phyloP scores from a whole-genome alignment of 2,888 invertebrate genomes.

The Eristalis tenax region DNA sequence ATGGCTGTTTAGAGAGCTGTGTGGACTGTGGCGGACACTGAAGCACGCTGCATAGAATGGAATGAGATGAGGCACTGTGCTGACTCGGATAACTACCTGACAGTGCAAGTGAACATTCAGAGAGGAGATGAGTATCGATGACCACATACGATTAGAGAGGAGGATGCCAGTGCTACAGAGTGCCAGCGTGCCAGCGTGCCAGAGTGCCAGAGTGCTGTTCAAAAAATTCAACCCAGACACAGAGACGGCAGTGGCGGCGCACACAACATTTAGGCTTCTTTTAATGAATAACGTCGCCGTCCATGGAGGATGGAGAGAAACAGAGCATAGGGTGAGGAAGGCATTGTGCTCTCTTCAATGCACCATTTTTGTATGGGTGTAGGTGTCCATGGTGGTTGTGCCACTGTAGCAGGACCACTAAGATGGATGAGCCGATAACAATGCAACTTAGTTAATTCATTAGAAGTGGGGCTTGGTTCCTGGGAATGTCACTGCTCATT shows the following conservation, averaged over 20 bases:
- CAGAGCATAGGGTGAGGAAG: constrained; percentile 49
- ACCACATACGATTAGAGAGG: constrained; percentile 70
- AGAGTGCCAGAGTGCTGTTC: constrained; percentile 24
- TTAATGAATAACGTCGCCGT: constrained; percentile 35
- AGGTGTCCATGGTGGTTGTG: constrained; percentile 23
- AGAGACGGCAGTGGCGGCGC: constrained; percentile 53
- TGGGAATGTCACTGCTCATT: constrained; percentile 37
- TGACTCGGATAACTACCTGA: constrained; percentile 70
- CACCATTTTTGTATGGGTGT: constrained; percentile 2
- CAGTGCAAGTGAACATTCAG: constrained; percentile 70
- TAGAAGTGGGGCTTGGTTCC: constrained; percentile 59
- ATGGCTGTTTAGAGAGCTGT: constrained; percentile 49
- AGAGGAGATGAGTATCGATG: constrained; percentile 70
- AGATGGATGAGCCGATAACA: constrained; percentile 56
- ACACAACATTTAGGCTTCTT: constrained; percentile 67
- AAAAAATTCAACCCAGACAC: constrained; percentile 60
- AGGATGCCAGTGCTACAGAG: constrained; percentile 59
- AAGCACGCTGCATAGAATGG: constrained; percentile 69
- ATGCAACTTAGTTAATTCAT: constrained; percentile 60
- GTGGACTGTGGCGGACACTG: constrained; percentile 65
- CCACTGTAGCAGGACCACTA: constrained; percentile 27
- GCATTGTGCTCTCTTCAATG: constrained; percentile 37
- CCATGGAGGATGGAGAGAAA: background rate
- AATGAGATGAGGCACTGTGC: constrained; percentile 67
- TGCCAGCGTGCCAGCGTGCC: constrained; percentile 18